Conservation (phyloP, 1,140 invertebrate genomes). For the Hetaerina americana region DNA sequence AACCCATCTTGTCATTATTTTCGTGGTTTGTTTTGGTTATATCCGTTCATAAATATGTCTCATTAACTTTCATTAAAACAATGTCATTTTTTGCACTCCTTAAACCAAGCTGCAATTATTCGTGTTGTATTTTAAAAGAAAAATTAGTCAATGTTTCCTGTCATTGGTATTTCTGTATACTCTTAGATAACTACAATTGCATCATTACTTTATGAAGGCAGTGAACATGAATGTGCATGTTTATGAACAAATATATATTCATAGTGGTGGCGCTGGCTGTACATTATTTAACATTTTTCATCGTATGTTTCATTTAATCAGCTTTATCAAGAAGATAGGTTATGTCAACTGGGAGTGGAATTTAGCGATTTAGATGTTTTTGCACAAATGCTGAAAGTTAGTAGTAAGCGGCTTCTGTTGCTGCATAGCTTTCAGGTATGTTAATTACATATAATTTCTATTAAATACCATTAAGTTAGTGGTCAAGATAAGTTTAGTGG, state of each 20-base stretch:
- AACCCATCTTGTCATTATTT: too few species aligned
- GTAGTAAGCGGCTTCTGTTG: conserved; percentile 48
- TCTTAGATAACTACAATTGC: too few species aligned
- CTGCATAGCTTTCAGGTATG: conserved; percentile 51
- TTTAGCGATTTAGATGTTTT: conserved; percentile 59
- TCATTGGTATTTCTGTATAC: too few species aligned
- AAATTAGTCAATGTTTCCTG: too few species aligned
- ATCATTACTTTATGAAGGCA: too few species aligned
- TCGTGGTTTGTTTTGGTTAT: too few species aligned
- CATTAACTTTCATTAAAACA: too few species aligned
- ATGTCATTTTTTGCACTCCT: too few species aligned
- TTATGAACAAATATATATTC: conserved; percentile 24
- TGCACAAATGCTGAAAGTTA: conserved; percentile 52
- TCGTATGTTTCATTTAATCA: conserved; percentile 30
- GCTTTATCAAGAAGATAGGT: conserved; percentile 46
- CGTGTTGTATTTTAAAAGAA: too few species aligned
- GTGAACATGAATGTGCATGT: conserved; percentile 23
- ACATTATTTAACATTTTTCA: too few species aligned
- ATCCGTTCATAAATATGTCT: too few species aligned
- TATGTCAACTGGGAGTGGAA: conserved; percentile 47
- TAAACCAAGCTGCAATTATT: too few species aligned
- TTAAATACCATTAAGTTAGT: not conserved
- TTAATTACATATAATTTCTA: conserved; percentile 10
- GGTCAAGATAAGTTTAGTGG: not conserved
- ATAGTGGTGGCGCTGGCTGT: conserved; percentile 8